Conservation (phyloP, 2,888 invertebrate genomes). For the Artemia sinica region DNA sequence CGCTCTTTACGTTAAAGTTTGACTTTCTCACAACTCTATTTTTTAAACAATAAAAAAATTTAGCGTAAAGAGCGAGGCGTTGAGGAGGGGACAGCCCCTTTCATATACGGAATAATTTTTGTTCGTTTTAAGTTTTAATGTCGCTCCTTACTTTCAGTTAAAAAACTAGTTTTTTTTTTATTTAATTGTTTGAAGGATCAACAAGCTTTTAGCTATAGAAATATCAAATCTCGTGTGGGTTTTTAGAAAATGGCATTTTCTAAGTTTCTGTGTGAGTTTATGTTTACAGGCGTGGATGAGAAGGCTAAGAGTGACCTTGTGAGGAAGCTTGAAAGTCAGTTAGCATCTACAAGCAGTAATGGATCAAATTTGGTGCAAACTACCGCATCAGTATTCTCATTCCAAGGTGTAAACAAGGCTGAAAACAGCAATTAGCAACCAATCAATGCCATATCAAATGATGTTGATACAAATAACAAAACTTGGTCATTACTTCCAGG, state of each 20-base stretch:
- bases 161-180: too few relatives aligned
- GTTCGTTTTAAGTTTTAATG: too few relatives aligned
- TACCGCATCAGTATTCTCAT: not conserved
- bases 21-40: too few relatives aligned
- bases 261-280: conserved; percentile 77
- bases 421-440: not conserved
- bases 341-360: conserved; percentile 45
- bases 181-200: too few relatives aligned
- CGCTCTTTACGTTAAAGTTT: too few relatives aligned
- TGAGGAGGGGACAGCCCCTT: too few relatives aligned
- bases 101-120: too few relatives aligned
- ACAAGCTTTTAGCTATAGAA: too few relatives aligned
- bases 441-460: not conserved
- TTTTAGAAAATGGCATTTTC: conserved; percentile 84
- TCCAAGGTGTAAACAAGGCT: conserved; percentile 5
- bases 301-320: conserved; percentile 70
- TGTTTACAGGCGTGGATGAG: conserved; percentile 73
- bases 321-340: conserved; percentile 64
- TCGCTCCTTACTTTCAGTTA: too few relatives aligned
- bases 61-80: too few relatives aligned
- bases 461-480: conserved; percentile 1
- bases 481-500: not conserved
- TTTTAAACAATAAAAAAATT: too few relatives aligned
- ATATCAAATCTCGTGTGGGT: too few relatives aligned
- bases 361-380: conserved; percentile 3